Percentiles rank a stretch among this genome's conserved stretches.
Evolutionary conservation across 1,140 invertebrate genomes (phyloP).

Genomic region (Macrotrachela quadricornifera): DNA sequence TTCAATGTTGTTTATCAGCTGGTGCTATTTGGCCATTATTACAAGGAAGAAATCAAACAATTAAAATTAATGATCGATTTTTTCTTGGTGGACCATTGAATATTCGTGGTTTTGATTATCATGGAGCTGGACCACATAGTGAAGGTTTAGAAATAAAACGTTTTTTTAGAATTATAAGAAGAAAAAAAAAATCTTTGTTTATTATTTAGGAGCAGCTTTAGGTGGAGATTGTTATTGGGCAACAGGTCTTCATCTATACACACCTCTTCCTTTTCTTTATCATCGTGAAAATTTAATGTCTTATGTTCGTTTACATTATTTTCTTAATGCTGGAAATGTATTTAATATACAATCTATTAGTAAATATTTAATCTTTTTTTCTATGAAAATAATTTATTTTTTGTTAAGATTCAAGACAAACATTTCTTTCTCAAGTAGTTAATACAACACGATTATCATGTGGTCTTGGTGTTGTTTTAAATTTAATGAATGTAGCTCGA

Average conservation of each 20-base stretch:
- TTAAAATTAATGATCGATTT: constrained; percentile 53
- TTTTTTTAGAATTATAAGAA: not conserved
- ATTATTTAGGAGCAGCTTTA: constrained; percentile 22
- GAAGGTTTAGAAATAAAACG: constrained; percentile 33
- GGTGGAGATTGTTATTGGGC: constrained; percentile 51
- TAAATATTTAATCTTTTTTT: not conserved
- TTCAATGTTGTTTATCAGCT: constrained; percentile 43
- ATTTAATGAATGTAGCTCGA: constrained; percentile 49
- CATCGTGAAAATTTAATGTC: constrained; percentile 50
- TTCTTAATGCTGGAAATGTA: constrained; percentile 59
- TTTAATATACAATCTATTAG: not conserved
- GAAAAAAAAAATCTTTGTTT: not conserved
- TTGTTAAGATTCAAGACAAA: not conserved
- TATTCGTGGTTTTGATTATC: constrained; percentile 54
- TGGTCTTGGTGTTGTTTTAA: constrained; percentile 52
- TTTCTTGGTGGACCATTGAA: constrained; percentile 63
- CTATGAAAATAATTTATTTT: not conserved
- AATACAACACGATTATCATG: constrained; percentile 36
- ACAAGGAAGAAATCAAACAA: constrained; percentile 34
- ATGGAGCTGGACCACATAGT: constrained; percentile 54
- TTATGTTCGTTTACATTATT: constrained; percentile 55
- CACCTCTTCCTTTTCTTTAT: constrained; percentile 58
- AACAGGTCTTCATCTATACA: constrained; percentile 52
- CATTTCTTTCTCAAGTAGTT: not conserved
- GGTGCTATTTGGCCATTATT: constrained; percentile 41